These are phyloP conservation scores for Ricordea florida DNA, from an alignment of 92 coral and sea anemone species.

Conservation along the genomic window DNA sequence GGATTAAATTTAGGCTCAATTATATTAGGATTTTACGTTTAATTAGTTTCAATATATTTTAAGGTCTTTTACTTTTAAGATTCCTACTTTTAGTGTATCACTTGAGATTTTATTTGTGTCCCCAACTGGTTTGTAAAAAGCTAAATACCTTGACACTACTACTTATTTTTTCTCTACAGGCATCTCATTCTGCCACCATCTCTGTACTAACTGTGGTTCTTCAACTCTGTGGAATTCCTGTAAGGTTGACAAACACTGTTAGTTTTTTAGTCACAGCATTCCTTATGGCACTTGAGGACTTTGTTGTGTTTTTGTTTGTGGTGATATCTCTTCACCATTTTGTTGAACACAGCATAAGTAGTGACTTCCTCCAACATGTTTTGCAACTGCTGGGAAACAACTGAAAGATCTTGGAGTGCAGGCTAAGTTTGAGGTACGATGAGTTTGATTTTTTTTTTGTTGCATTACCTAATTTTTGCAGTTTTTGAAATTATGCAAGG, in stretches of 20 bases:
- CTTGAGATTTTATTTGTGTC: no score
- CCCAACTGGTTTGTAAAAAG: no score
- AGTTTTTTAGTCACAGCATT: conserved; percentile 57
- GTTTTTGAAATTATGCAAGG: no score
- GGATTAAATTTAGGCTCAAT: no score
- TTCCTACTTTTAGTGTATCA: no score
- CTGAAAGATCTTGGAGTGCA: not conserved
- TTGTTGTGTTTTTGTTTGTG: conserved; percentile 65
- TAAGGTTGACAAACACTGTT: conserved; percentile 40
- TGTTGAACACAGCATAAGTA: not conserved
- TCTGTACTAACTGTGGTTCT: conserved; percentile 68
- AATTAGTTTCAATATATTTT: no score
- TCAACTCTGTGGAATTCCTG: conserved; percentile 73
- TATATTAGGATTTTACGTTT: no score
- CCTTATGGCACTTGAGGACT: conserved; percentile 48
- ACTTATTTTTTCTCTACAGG: conserved; percentile 33
- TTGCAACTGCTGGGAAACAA: no score
- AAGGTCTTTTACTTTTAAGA: no score
- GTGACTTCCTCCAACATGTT: not conserved
- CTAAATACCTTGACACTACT: not conserved
- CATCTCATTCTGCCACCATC: conserved; percentile 59
- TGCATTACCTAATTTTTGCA: no score
- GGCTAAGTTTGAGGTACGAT: not conserved
- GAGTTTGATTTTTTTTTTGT: no score
- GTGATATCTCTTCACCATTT: not conserved